phyloP scores from a whole-genome alignment of 2,113 vertebrate species.

The Lipotes vexillifer region DNA sequence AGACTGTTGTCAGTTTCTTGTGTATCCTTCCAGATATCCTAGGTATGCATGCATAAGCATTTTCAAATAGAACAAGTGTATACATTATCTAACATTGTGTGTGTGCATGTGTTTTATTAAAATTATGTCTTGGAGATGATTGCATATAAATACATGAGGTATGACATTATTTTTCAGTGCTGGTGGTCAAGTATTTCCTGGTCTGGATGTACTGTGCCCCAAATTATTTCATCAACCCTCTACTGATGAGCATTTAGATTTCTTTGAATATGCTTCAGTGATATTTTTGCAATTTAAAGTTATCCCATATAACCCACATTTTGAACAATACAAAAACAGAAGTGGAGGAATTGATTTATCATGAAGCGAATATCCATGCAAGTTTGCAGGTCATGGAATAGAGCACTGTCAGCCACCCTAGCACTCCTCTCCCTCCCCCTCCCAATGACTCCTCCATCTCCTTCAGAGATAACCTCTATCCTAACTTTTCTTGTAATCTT shows the following conservation, averaged over 20 bases:
- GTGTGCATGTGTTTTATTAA: background rate
- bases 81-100: background rate
- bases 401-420: too few relatives aligned
- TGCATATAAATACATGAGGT: background rate
- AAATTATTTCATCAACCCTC: background rate
- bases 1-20: background rate
- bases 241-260: background rate
- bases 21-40: background rate
- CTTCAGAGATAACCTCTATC: background rate
- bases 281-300: background rate
- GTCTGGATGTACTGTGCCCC: too few relatives aligned
- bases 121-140: background rate
- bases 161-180: background rate
- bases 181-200: background rate
- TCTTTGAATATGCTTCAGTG: background rate
- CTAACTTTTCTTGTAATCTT: background rate
- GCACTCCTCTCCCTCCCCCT: rapidly evolving
- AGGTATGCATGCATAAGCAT: background rate
- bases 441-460: background rate
- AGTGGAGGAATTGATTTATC: background rate
- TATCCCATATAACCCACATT: background rate
- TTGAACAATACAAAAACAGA: background rate
- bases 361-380: rapidly evolving
- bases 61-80: background rate
- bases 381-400: background rate